Conservation (phyloP, 2,797 vertebrate genomes). For the Coreius guichenoti region DNA sequence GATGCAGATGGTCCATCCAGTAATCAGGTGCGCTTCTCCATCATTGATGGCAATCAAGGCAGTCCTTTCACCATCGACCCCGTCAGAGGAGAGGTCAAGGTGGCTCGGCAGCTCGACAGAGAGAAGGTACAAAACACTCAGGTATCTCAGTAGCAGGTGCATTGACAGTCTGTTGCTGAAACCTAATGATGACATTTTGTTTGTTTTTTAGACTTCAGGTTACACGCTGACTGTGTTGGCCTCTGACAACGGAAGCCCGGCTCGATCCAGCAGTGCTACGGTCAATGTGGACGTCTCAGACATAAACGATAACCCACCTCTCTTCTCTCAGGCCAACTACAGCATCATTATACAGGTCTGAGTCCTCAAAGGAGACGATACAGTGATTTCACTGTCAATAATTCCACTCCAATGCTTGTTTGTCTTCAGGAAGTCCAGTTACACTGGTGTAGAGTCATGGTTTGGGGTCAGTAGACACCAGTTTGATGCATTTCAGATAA, state of each 20-base stretch:
- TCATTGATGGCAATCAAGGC: conserved; percentile 92
- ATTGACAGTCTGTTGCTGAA: conserved; percentile 39
- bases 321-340: conserved; percentile 94
- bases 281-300: conserved; percentile 98
- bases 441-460: not conserved
- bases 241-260: conserved; percentile 86
- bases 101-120: conserved; percentile 92
- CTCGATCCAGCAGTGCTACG: conserved; percentile 82
- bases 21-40: conserved; percentile 87
- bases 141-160: conserved; percentile 55
- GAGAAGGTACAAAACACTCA: conserved; percentile 83
- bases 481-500: not conserved
- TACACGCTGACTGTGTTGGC: conserved; percentile 92
- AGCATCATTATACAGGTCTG: conserved; percentile 95
- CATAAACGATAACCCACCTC: conserved; percentile 94
- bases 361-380: not conserved
- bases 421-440: not conserved
- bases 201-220: conserved; percentile 87
- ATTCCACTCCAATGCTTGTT: not conserved
- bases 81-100: conserved; percentile 88
- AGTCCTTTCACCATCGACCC: conserved; percentile 92
- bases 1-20: conserved; percentile 92
- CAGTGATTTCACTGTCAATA: not conserved
- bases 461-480: not conserved
- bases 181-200: conserved; percentile 18